phyloP scores from a whole-genome alignment of 2,888 invertebrate species.

The Eupeodes latifasciatus region DNA sequence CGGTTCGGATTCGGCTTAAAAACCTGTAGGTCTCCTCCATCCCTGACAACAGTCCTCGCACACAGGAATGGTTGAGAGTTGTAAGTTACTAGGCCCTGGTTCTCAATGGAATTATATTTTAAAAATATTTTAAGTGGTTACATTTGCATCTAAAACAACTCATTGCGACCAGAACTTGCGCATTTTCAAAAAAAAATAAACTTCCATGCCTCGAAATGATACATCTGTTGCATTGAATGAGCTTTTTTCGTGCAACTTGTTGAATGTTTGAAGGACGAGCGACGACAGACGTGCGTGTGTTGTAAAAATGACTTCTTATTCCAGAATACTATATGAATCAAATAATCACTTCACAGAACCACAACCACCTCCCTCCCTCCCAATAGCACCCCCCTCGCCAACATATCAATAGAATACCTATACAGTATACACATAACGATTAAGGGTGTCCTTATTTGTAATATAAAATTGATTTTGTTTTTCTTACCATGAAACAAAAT shows the following conservation, averaged over 20 bases:
- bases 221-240: constrained; percentile 39
- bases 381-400: neutral
- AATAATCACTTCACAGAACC: constrained; percentile 13
- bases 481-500: constrained; percentile 1
- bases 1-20: too few species aligned
- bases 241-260: constrained; percentile 67
- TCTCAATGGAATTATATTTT: too few species aligned
- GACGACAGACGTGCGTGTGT: constrained; percentile 25
- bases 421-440: neutral
- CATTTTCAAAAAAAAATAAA: neutral
- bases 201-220: constrained; percentile 3
- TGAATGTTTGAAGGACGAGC: constrained; percentile 34
- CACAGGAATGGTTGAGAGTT: too few species aligned
- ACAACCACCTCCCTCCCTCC: neutral
- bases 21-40: too few species aligned
- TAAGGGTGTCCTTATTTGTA: constrained; percentile 12
- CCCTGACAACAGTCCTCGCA: too few species aligned
- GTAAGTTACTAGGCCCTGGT: too few species aligned
- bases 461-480: constrained; percentile 16
- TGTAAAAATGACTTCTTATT: constrained; percentile 16
- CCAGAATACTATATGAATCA: constrained; percentile 51
- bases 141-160: neutral
- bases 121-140: too few species aligned
- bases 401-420: neutral
- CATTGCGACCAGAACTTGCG: neutral